phyloP scores from a whole-genome alignment of 2,888 invertebrate species.

The Stramonita haemastoma region DNA sequence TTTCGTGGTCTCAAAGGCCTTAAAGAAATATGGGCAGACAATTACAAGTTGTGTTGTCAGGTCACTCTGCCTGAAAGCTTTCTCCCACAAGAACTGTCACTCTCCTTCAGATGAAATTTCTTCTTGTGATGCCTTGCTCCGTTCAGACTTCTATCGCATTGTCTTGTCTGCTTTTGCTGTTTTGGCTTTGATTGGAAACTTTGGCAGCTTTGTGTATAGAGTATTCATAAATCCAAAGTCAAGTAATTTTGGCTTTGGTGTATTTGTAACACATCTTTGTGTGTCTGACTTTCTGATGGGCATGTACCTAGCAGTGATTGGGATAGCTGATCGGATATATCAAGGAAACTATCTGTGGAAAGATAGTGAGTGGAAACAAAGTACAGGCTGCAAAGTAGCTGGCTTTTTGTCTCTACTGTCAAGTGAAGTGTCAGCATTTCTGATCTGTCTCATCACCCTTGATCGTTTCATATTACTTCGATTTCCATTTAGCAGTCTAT shows the following conservation, averaged over 20 bases:
- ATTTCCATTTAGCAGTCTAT: neutral
- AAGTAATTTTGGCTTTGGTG: slow-evolving; percentile 1
- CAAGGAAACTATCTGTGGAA: neutral
- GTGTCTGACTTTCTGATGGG: slow-evolving; percentile 7
- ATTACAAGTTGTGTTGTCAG: slow-evolving; percentile 37
- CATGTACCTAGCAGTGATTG: neutral
- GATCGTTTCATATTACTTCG: slow-evolving; percentile 7
- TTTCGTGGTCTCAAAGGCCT: slow-evolving; percentile 18
- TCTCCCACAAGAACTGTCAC: slow-evolving; percentile 52
- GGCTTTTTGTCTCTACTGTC: neutral
- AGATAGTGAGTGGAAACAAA: neutral
- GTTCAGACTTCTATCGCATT: slow-evolving; percentile 59
- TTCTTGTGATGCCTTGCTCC: slow-evolving; percentile 69
- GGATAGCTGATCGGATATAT: neutral
- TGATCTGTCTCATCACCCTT: neutral
- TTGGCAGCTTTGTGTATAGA: slow-evolving; percentile 35
- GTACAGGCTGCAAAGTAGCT: neutral
- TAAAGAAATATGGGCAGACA: slow-evolving; percentile 19
- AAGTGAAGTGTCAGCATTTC: neutral
- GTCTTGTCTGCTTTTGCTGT: slow-evolving; percentile 58
- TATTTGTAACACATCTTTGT: neutral
- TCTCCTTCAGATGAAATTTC: slow-evolving; percentile 68
- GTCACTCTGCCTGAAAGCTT: slow-evolving; percentile 13
- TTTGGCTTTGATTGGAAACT: slow-evolving; percentile 32
- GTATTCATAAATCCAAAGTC: slow-evolving; percentile 47